These are phyloP conservation scores for Galerucella calmariensis DNA, from an alignment of 2,888 invertebrate genomes.

Conservation along the genomic window DNA sequence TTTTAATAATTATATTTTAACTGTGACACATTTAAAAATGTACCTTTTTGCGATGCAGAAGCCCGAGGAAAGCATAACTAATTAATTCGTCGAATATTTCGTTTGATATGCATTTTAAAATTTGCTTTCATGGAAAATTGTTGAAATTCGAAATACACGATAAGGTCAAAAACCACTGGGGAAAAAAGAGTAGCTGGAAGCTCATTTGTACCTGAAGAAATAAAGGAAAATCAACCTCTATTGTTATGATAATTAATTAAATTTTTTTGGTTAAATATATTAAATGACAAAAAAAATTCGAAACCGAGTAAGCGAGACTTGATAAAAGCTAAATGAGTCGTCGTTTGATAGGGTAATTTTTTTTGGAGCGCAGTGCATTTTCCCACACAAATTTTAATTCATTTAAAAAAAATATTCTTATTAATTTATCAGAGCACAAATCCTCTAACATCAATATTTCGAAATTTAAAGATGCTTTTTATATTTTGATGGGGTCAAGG, in stretches of 20 bases:
- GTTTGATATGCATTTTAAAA: neutral
- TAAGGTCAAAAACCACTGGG: neutral
- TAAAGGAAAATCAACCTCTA: neutral
- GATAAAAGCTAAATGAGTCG: too few species aligned
- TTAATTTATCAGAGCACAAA: too few species aligned
- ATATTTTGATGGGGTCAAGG: too few species aligned
- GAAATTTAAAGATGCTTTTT: too few species aligned
- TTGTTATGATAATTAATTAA: neutral
- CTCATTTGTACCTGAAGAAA: neutral
- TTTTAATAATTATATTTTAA: neutral
- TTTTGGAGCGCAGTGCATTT: too few species aligned
- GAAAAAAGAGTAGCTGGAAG: neutral
- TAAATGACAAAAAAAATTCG: neutral
- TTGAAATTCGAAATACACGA: neutral
- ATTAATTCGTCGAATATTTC: neutral
- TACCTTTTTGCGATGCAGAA: neutral
- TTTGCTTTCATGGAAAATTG: neutral
- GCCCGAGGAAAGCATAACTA: too few species aligned
- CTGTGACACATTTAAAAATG: neutral
- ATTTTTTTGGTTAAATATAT: neutral
- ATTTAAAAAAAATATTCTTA: too few species aligned
- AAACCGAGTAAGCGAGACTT: too few species aligned
- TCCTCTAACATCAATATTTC: too few species aligned
- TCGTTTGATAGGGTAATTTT: too few species aligned
- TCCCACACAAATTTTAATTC: too few species aligned